phyloP scores from a whole-genome alignment of 2,797 vertebrate species.

The Adelosebastes latens region DNA sequence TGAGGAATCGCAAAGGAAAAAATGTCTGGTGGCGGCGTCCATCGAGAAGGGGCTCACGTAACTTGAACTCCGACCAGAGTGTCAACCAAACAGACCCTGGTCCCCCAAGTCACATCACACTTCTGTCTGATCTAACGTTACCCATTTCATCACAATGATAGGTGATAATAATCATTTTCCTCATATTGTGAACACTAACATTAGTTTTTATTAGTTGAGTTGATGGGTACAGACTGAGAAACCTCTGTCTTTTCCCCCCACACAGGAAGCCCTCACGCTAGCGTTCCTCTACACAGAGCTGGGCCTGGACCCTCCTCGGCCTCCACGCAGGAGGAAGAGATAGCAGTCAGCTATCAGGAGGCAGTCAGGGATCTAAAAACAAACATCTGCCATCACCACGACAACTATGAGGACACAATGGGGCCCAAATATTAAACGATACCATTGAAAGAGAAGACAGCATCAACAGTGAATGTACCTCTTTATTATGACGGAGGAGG shows the following conservation, averaged over 20 bases:
- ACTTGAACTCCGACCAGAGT: too few species aligned
- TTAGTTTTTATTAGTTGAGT: neutral
- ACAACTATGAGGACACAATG: neutral
- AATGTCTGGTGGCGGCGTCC: too few species aligned
- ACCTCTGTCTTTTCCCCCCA: slow-evolving; percentile 31
- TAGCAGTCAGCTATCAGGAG: neutral
- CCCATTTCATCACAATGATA: too few species aligned
- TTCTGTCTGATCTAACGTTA: too few species aligned
- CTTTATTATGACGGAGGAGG: slow-evolving; percentile 36
- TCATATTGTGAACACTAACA: neutral
- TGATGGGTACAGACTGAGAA: neutral
- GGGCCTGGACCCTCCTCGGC: slow-evolving; percentile 69
- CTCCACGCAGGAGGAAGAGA: slow-evolving; percentile 47
- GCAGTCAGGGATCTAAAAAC: neutral
- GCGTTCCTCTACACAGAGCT: slow-evolving; percentile 91
- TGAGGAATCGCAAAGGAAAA: too few species aligned
- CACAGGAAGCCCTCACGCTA: slow-evolving; percentile 89
- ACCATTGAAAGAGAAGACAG: neutral
- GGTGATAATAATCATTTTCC: neutral
- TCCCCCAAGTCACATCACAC: too few species aligned
- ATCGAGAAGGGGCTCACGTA: too few species aligned
- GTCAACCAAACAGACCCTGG: too few species aligned
- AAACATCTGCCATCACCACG: neutral
- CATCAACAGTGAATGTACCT: neutral
- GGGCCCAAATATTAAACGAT: neutral